phyloP scores from a whole-genome alignment of 2,797 vertebrate genomes.

The Orientallactaga sibirica region DNA sequence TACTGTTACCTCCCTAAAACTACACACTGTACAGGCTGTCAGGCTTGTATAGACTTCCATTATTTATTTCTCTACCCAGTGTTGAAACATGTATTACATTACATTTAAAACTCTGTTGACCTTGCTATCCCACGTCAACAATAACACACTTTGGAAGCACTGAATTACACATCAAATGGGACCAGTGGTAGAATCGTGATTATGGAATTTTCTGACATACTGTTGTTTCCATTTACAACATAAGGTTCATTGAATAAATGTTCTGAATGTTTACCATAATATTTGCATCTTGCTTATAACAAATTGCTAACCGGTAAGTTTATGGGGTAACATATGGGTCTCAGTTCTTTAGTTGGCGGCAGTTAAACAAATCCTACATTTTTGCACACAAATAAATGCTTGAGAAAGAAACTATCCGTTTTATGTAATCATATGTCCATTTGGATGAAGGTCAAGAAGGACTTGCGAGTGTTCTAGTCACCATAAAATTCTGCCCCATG shows the following conservation, averaged over 20 bases:
- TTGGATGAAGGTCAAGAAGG: slow-evolving; percentile 81
- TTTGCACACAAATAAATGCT: slow-evolving; percentile 82
- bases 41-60: background rate
- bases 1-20: background rate
- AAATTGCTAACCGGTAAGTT: slow-evolving; percentile 84
- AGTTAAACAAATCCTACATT: slow-evolving; percentile 80
- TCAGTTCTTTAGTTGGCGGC: slow-evolving; percentile 80
- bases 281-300: slow-evolving; percentile 84
- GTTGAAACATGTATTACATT: background rate
- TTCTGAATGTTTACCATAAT: slow-evolving; percentile 82
- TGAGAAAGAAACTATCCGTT: slow-evolving; percentile 83
- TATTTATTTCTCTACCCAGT: background rate
- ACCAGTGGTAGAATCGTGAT: slow-evolving; percentile 58
- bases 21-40: background rate
- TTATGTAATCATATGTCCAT: slow-evolving; percentile 85
- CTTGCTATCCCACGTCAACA: slow-evolving; percentile 53
- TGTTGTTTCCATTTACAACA: slow-evolving; percentile 83
- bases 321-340: slow-evolving; percentile 84
- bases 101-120: slow-evolving; percentile 54
- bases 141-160: slow-evolving; percentile 29
- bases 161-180: slow-evolving; percentile 63
- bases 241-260: slow-evolving; percentile 82
- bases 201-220: slow-evolving; percentile 78
- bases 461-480: slow-evolving; percentile 55
- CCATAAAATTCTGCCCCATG: slow-evolving; percentile 77